Evolutionary conservation across 2,888 invertebrate species (phyloP), one percentile per base, ranked within the genome.

Genomic region (Podabrus alpinus): DNA sequence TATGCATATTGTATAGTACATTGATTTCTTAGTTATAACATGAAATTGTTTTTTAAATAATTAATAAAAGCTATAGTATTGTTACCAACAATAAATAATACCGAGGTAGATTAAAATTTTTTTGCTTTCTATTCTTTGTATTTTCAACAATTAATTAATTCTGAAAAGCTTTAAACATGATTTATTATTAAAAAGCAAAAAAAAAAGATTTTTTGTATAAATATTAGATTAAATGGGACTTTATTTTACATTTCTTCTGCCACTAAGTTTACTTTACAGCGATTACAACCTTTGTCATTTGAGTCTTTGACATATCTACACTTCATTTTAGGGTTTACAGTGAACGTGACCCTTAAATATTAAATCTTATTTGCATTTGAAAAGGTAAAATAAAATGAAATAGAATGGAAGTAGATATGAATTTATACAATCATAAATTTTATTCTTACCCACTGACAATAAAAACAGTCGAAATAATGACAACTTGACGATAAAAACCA

Each of bases 381-480:
- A 72, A 75, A 72, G 75, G 72, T 72, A 68, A 75, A 72, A 67
- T 59, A 72, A 72, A 75, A 75, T 71, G 69, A 68, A 75, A 72
- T 68, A 68, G 69, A 60, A 69, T 69, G 69, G 69, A 66, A 16
- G 69, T 73, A 75, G 75, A 72, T 73, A 70, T 15, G 71, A 76
- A 73, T 73, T 70, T 71, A 61, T 59, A 71, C 73, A 73, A 73
- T 76, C 73, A 76, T 73, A 76, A 75, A 76, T 76, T 76, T 70
- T 76, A 73, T 67, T 64, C 69, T 66, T 59, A 16, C 19, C 13
- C 16, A 68, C 19, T 74, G 72, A 76, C 71, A 76, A 74, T 71
- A 76, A 74, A 74, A 76, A 71, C 73, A 71, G 67, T 76, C 68
- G 59, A 76, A 73, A 73, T 76, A 73, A 76, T 76, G 76, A 76